A percentile compares a stretch with the other conserved stretches of the same genome.
phyloP scores from a whole-genome alignment of 2,888 invertebrate species.

The Oxycera nigricornis region DNA sequence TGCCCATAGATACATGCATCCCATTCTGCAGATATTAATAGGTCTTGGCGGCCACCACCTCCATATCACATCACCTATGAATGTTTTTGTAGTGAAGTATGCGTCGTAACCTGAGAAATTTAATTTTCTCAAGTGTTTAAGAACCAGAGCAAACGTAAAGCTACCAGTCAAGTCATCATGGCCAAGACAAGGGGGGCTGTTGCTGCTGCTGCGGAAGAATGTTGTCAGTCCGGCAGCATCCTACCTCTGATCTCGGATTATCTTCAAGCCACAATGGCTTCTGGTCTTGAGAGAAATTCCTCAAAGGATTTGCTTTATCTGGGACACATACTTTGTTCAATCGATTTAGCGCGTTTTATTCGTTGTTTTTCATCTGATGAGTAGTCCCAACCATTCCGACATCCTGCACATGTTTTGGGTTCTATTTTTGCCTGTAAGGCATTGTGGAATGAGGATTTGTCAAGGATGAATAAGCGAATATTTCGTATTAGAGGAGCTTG shows the following conservation, averaged over 20 bases:
- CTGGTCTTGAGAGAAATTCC: not conserved
- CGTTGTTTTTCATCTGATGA: not conserved
- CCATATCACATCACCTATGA: not conserved
- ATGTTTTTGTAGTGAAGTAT: not conserved
- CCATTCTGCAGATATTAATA: conserved; percentile 5
- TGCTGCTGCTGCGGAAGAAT: not conserved
- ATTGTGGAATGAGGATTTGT: not conserved
- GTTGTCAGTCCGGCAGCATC: not conserved
- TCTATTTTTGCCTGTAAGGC: not conserved
- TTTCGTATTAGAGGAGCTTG: not conserved
- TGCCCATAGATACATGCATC: not conserved
- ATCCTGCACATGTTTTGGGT: conserved; percentile 19
- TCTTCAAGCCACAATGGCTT: not conserved
- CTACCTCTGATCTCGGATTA: not conserved
- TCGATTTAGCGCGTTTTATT: not conserved
- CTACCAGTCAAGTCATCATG: not conserved
- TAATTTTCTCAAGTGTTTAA: not conserved
- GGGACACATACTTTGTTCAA: conserved; percentile 2
- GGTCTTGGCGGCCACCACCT: not conserved
- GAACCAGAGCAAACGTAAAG: not conserved
- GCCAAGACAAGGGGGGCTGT: not conserved
- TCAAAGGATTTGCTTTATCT: conserved; percentile 19
- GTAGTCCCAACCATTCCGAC: not conserved
- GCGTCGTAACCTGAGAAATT: conserved; percentile 8
- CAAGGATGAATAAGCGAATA: not conserved